Percentiles rank a stretch among this genome's conserved stretches.
These are phyloP conservation scores for Pogonomyrmex barbatus DNA, from an alignment of 1,140 invertebrate species.

Conservation along the genomic window DNA sequence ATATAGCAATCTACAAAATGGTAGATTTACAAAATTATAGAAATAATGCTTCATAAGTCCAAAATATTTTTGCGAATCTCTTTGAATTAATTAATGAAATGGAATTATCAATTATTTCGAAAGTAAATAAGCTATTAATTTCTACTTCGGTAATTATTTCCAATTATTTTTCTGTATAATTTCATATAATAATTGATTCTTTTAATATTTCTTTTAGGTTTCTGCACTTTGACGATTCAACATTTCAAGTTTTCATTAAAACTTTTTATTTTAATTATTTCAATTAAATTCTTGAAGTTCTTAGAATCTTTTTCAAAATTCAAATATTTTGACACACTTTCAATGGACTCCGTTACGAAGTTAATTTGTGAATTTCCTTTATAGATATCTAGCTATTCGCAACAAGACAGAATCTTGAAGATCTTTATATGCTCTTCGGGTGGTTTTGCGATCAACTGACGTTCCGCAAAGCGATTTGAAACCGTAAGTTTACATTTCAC, in stretches of 20 bases:
- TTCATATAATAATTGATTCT: not conserved
- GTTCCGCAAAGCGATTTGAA: slow-evolving; percentile 45
- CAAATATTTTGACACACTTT: not conserved
- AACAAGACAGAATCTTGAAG: not conserved
- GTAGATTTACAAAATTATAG: not conserved
- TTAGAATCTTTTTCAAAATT: slow-evolving; percentile 10
- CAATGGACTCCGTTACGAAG: not conserved
- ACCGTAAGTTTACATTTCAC: slow-evolving; percentile 75
- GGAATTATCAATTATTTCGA: not conserved
- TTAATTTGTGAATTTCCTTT: not conserved
- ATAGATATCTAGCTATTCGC: not conserved
- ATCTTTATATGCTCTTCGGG: slow-evolving; percentile 46
- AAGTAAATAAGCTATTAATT: not conserved
- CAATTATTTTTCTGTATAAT: not conserved
- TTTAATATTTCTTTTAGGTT: not conserved
- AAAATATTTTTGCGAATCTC: not conserved
- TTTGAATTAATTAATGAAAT: not conserved
- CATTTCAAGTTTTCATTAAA: not conserved
- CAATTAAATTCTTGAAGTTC: not conserved
- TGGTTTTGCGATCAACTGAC: slow-evolving; percentile 48
- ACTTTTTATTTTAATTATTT: not conserved
- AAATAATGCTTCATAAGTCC: not conserved
- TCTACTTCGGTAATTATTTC: not conserved
- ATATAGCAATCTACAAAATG: not conserved
- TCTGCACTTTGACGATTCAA: not conserved